phyloP scores from a whole-genome alignment of 2,113 vertebrate species.

The Thalassoma bifasciatum region DNA sequence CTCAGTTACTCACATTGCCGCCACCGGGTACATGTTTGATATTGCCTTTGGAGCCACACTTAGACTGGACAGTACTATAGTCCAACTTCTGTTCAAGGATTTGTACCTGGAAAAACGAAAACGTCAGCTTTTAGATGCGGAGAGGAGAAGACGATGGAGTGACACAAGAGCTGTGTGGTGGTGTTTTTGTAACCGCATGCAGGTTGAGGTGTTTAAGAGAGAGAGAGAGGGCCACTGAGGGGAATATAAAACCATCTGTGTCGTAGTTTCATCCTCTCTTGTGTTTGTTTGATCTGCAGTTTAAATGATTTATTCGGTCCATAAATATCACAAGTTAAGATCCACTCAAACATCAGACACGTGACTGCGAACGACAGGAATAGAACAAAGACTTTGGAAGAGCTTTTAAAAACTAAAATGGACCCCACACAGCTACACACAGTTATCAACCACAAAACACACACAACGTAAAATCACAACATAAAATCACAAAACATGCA shows the following conservation, averaged over 20 bases:
- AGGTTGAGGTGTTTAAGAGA: neutral
- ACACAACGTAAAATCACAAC: too few relatives aligned
- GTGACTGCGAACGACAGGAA: slow-evolving; percentile 5
- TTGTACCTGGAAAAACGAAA: slow-evolving; percentile 89
- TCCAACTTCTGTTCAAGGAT: slow-evolving; percentile 97
- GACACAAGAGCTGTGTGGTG: slow-evolving; percentile 23
- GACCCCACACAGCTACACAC: neutral
- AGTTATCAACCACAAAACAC: neutral
- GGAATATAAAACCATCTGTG: neutral
- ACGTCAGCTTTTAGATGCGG: slow-evolving; percentile 64
- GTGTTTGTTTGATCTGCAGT: neutral
- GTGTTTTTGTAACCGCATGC: slow-evolving; percentile 25
- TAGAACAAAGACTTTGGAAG: slow-evolving; percentile 35
- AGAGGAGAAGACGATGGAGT: slow-evolving; percentile 17
- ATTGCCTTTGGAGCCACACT: slow-evolving; percentile 98
- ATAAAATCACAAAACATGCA: neutral
- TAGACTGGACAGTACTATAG: slow-evolving; percentile 94
- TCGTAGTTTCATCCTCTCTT: neutral
- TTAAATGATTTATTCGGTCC: neutral
- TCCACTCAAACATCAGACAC: neutral
- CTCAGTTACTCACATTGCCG: slow-evolving; percentile 94
- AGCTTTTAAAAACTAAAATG: slow-evolving; percentile 22
- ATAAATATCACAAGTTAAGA: slow-evolving; percentile 31
- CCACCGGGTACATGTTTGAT: slow-evolving; percentile 94
- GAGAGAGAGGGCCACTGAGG: neutral